Evolutionary conservation across 2,888 invertebrate species (phyloP).

Genomic region (Drosophila greeni): DNA sequence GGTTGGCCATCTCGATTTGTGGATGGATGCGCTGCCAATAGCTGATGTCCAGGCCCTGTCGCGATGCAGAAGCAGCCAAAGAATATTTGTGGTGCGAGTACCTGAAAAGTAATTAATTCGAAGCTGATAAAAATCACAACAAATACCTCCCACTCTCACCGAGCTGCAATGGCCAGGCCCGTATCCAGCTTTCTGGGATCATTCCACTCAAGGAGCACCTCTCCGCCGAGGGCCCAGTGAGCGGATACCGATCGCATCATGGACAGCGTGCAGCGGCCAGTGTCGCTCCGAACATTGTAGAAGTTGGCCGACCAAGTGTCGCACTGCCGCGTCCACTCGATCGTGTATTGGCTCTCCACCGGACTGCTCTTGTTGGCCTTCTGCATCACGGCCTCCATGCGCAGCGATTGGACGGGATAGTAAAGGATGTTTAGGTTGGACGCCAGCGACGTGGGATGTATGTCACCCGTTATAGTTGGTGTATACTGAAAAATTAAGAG

Average conservation of each 20-base stretch:
- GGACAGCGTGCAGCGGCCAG: conserved; percentile 75
- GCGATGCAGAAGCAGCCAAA: conserved; percentile 74
- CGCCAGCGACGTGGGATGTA: conserved; percentile 77
- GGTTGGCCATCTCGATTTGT: conserved; percentile 76
- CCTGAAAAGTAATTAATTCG: conserved; percentile 45
- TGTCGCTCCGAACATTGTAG: conserved; percentile 70
- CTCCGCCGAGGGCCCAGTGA: conserved; percentile 74
- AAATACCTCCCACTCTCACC: conserved; percentile 39
- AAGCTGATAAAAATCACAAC: not conserved
- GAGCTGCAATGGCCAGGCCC: conserved; percentile 74
- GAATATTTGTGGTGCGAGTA: conserved; percentile 71
- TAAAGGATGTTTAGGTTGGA: conserved; percentile 76
- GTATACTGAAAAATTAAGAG: conserved; percentile 64
- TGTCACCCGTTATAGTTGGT: conserved; percentile 76
- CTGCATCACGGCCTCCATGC: conserved; percentile 71
- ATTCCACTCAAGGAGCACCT: conserved; percentile 76
- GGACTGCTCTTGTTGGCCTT: conserved; percentile 55
- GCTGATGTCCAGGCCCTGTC: conserved; percentile 76
- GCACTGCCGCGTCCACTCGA: conserved; percentile 67
- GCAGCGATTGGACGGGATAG: conserved; percentile 70
- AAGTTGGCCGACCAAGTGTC: conserved; percentile 74
- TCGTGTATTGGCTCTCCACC: conserved; percentile 67
- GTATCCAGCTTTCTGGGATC: conserved; percentile 55
- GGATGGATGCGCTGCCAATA: conserved; percentile 77
- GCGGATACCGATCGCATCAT: conserved; percentile 74